phyloP scores from a whole-genome alignment of 2,888 invertebrate species.

The Icerya purchasi region DNA sequence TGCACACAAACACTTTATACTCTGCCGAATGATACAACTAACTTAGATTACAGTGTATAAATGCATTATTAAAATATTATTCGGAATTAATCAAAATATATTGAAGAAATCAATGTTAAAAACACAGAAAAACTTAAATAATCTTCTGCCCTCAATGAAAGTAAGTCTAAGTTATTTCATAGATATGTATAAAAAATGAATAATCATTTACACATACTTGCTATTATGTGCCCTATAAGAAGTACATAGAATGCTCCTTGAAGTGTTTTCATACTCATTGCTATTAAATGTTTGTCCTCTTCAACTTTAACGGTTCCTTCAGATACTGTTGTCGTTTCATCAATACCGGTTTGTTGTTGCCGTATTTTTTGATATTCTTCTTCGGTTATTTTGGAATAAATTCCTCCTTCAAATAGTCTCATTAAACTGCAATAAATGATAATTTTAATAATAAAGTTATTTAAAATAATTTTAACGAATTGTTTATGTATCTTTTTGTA shows the following conservation, averaged over 20 bases:
- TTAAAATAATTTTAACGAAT: not conserved
- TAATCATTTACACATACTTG: conserved; percentile 29
- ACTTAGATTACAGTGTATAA: no score
- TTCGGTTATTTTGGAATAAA: conserved; percentile 51
- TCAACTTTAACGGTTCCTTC: conserved; percentile 18
- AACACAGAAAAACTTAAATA: no score
- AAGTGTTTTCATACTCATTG: conserved; percentile 45
- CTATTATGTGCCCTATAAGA: conserved; percentile 37
- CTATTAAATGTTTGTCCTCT: conserved; percentile 28
- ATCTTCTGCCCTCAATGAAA: no score
- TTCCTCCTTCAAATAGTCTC: conserved; percentile 52
- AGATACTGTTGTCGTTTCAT: conserved; percentile 11
- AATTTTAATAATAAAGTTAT: not conserved
- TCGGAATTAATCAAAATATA: no score
- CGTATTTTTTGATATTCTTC: conserved; percentile 50
- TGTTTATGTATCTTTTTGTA: no score
- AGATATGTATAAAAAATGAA: no score
- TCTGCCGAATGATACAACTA: no score
- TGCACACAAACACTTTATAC: no score
- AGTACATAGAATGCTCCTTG: conserved; percentile 51
- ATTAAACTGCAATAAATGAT: conserved; percentile 33
- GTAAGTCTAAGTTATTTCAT: no score
- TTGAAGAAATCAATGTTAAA: no score
- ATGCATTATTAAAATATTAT: no score
- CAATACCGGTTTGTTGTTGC: conserved; percentile 23